phyloP scores from a whole-genome alignment of 2,797 vertebrate genomes.

The Siniperca undulata region DNA sequence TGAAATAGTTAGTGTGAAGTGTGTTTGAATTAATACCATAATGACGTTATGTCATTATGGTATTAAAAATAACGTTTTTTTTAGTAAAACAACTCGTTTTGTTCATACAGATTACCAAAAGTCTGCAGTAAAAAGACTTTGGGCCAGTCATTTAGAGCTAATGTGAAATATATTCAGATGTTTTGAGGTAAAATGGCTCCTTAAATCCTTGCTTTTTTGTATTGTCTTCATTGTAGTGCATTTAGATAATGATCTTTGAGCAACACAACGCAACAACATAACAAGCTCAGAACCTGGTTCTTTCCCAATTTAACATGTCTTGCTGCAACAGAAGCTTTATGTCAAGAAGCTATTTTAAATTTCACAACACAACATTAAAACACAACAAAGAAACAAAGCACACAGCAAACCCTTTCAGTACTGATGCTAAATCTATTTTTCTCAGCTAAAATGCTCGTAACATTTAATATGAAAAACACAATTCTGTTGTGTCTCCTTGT shows the following conservation, averaged over 20 bases:
- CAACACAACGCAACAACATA: slow-evolving; percentile 23
- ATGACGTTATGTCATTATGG: too few species aligned
- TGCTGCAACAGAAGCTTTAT: slow-evolving; percentile 32
- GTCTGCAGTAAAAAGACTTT: slow-evolving; percentile 20
- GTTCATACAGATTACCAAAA: not conserved
- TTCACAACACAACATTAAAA: slow-evolving; percentile 5
- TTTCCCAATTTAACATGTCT: slow-evolving; percentile 56
- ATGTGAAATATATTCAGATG: slow-evolving; percentile 13
- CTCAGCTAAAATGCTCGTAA: not conserved
- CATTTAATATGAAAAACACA: not conserved
- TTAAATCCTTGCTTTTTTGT: not conserved
- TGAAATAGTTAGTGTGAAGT: slow-evolving; percentile 24
- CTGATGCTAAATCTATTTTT: slow-evolving; percentile 2
- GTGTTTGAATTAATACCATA: slow-evolving; percentile 9
- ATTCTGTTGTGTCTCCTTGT: not conserved
- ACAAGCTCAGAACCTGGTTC: slow-evolving; percentile 3
- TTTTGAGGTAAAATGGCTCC: slow-evolving; percentile 4
- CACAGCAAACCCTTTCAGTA: not conserved
- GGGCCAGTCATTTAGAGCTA: not conserved
- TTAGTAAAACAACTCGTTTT: not conserved
- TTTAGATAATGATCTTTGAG: slow-evolving; percentile 16
- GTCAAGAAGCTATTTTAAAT: slow-evolving; percentile 25
- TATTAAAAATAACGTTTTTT: too few species aligned
- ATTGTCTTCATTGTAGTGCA: not conserved
- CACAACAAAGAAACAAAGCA: slow-evolving; percentile 15